A percentile compares a stretch with the other conserved stretches of the same genome.
phyloP scores from a whole-genome alignment of 2,113 vertebrate genomes.

The Nycticryphes semicollaris region DNA sequence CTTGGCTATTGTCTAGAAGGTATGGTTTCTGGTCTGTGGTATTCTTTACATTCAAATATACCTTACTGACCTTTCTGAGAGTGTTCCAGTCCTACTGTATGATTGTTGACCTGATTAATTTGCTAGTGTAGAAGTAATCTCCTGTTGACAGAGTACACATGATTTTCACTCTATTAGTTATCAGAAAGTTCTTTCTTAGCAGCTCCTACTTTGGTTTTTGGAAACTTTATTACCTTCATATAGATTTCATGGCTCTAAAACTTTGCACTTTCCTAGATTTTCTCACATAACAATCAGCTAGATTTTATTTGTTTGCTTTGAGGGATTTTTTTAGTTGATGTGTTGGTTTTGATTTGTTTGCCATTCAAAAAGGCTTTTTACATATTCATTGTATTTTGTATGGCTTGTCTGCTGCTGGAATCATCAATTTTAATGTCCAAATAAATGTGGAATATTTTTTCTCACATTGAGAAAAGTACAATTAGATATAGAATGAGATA shows the following conservation, averaged over 20 bases:
- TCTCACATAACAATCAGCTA: neutral
- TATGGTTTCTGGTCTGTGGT: neutral
- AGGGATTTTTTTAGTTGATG: neutral
- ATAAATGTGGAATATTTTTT: neutral
- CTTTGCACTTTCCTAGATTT: neutral
- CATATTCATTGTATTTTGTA: neutral
- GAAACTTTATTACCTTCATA: neutral
- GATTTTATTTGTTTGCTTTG: neutral
- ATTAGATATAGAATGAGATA: neutral
- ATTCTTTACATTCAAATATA: neutral
- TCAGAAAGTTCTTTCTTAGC: neutral
- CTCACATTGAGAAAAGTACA: neutral
- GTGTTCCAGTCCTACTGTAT: neutral
- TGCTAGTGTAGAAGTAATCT: neutral
- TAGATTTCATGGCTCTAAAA: neutral
- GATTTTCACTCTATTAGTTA: neutral
- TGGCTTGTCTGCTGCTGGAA: neutral
- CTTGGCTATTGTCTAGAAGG: neutral
- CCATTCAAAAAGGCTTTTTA: neutral
- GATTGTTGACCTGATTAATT: neutral
- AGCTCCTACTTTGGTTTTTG: neutral
- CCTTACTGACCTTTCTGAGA: neutral
- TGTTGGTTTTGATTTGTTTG: neutral
- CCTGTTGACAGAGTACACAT: neutral
- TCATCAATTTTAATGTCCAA: neutral